Evolutionary conservation across 2,797 vertebrate genomes (phyloP), one percentile per base, ranked within the genome.

Genomic region (Gymnothorax reevesii): DNA sequence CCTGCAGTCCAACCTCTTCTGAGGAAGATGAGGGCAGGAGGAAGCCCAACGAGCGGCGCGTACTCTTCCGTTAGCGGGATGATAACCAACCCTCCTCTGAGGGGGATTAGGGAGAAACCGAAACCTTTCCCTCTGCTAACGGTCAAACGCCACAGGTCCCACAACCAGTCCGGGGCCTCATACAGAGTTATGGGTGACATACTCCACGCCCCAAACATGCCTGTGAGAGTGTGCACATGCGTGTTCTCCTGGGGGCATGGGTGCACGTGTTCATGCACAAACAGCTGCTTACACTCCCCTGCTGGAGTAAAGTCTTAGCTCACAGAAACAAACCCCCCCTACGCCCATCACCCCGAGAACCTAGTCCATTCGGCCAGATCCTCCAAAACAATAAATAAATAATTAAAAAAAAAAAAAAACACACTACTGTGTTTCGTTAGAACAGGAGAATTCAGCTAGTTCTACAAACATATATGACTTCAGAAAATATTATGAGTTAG

Each of bases 191-290:
- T 9, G 64, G 60, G 64, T 66, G 64, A n/a, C n/a, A 4, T 73
- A 73, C 13, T 73, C 69, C 9, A 73, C 27, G 33, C 69, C 2
- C 88, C 25, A 66, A 88, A 84, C 59, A 64, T 85, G 57, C 83
- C 27, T 49, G 85, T 13, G 60, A 66, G 54, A 82, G 27, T 55
- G 20, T n/a, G 83, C 52, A 85, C 57, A 69, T 69, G 10, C 25
- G 62, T 57, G 73, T 71, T 60, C 84, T 69, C 55, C 66, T 83
- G 59, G 57, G 62, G 69, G 69, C 12, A 20, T 79, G 54, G 52
- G 80, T 69, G 71, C 62, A 85, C 69, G 64, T 84, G 59, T 27
- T 54, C 57, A 4, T 33, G 82, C 7, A 66, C 55, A 86, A 85
- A 33, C 33, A 42, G 33, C 33, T 42, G 33, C 33, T 42, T 42